Evolutionary conservation across 2,888 invertebrate species (phyloP).

Genomic region (Bimastos eiseni): DNA sequence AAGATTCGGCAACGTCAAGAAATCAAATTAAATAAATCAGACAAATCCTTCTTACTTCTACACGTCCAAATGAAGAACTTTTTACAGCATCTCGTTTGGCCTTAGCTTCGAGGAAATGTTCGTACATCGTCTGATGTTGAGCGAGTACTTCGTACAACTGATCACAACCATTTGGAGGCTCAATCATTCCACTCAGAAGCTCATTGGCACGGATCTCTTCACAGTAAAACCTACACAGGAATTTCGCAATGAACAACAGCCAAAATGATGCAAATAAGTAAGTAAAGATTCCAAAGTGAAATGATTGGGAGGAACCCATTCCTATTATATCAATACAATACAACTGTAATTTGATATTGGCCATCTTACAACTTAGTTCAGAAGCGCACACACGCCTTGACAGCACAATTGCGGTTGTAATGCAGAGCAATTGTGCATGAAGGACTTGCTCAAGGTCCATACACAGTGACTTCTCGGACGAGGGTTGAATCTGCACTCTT

Average conservation of each 20-base stretch:
- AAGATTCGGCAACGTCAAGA: background rate
- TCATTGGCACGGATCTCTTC: slow-evolving; percentile 51
- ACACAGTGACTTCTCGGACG: too few species aligned
- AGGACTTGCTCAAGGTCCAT: too few species aligned
- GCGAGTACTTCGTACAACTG: slow-evolving; percentile 54
- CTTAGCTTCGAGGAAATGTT: slow-evolving; percentile 47
- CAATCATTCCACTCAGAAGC: slow-evolving; percentile 53
- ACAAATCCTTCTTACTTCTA: background rate
- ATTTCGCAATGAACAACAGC: background rate
- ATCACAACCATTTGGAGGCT: slow-evolving; percentile 50
- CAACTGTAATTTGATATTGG: too few species aligned
- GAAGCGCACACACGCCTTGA: too few species aligned
- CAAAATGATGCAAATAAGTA: background rate
- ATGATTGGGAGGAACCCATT: background rate
- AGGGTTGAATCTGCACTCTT: too few species aligned
- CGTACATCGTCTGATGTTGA: slow-evolving; percentile 50
- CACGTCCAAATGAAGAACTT: slow-evolving; percentile 1
- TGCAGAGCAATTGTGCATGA: too few species aligned
- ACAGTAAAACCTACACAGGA: slow-evolving; percentile 52
- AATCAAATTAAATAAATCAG: background rate
- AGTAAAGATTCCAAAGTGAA: background rate
- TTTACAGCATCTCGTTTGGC: slow-evolving; percentile 46
- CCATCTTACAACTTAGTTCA: too few species aligned
- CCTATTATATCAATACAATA: too few species aligned
- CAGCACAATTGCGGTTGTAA: too few species aligned